Conservation (phyloP, 1,140 invertebrate genomes). For the Pararge aegeria region DNA sequence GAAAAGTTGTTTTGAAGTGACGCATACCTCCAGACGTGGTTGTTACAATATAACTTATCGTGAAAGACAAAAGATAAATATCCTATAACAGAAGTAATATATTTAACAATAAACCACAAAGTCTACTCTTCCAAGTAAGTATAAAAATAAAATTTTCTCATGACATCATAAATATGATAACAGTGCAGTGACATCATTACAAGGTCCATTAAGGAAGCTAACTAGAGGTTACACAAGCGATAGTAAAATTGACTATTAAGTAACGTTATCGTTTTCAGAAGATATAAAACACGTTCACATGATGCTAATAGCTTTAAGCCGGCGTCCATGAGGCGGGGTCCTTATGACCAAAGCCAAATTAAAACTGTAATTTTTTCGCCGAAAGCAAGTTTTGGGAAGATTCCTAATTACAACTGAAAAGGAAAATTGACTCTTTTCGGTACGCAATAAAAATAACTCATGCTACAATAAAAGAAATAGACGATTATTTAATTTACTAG, state of each 20-base stretch:
- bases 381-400: no score
- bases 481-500: no score
- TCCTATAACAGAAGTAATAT: neutral
- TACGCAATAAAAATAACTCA: no score
- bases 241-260: constrained; percentile 8
- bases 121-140: neutral
- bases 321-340: no score
- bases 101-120: neutral
- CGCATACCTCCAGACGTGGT: neutral
- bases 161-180: constrained; percentile 2
- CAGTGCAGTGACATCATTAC: constrained; percentile 6
- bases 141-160: constrained; percentile 6
- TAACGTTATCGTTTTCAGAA: neutral
- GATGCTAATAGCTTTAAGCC: no score
- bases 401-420: no score
- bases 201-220: neutral
- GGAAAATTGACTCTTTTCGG: no score
- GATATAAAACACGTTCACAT: no score
- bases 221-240: neutral
- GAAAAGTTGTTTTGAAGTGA: no score
- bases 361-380: no score
- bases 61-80: neutral
- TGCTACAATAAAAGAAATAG: no score
- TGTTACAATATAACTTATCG: neutral
- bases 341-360: no score